A percentile compares a stretch with the other conserved stretches of the same genome.
phyloP scores from a whole-genome alignment of 2,797 vertebrate species.

The Danio kyathit region DNA sequence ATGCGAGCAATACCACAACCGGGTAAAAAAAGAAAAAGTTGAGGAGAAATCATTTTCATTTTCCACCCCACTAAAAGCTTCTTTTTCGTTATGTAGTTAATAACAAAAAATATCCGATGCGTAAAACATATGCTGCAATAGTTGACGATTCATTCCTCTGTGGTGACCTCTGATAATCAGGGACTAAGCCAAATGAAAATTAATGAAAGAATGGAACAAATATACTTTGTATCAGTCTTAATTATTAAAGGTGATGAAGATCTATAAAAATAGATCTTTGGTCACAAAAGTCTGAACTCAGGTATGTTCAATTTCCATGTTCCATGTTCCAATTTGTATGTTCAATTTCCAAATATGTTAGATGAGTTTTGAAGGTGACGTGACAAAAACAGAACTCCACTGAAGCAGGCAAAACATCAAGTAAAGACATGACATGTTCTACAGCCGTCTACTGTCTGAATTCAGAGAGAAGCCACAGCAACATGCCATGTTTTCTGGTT shows the following conservation, averaged over 20 bases:
- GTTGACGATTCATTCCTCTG: no score
- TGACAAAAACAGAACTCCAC: conserved; percentile 50
- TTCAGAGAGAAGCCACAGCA: conserved; percentile 8
- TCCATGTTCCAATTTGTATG: no score
- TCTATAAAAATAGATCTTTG: not conserved
- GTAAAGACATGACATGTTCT: conserved; percentile 48
- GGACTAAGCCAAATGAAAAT: no score
- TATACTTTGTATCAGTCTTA: not conserved
- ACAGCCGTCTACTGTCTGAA: conserved; percentile 14
- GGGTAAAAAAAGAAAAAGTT: no score
- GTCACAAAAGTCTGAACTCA: not conserved
- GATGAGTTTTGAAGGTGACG: conserved; percentile 55
- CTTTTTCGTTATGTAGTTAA: no score
- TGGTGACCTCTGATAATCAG: no score
- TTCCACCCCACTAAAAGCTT: no score
- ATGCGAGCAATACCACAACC: no score
- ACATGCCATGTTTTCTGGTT: conserved; percentile 10
- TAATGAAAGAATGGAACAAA: not conserved
- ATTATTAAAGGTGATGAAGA: not conserved
- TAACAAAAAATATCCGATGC: no score
- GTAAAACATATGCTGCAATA: no score
- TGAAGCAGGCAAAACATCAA: conserved; percentile 51
- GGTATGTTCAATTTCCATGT: not conserved
- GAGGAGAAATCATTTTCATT: no score
- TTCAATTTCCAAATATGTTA: conserved; percentile 5